Evolutionary conservation across 2,113 vertebrate genomes (phyloP), one percentile per base, ranked within the genome.

Genomic region (Naja naja): DNA sequence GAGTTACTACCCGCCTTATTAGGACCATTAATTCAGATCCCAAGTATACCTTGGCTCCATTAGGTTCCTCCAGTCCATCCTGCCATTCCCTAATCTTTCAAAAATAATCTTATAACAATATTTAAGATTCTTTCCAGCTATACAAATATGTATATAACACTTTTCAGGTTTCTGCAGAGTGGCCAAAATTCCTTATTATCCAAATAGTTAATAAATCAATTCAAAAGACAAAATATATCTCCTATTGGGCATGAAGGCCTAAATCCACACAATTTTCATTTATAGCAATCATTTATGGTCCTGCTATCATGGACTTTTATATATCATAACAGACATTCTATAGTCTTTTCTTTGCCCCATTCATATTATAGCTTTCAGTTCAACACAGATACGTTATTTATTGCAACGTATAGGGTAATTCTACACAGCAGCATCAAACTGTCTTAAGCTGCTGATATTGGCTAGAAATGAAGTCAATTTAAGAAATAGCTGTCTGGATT

Each of bases 271-370:
- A 87, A 47, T 54, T 94, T 85, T 74, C 69, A 90, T 87, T 0
- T 92, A 5, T 9, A 25, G 18, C 92, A 69, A 69, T 69, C 23
- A 1, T 86, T 92, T 88, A 89, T 0, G 0, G 20, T 45, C 64
- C 47, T 91, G 27, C 90, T 89, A 92, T 86, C 53, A 95, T 95
- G 92, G 0, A 0, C n/a, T 10, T 0, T 64, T 58, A 8, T 60
- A 92, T 95, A 85, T 86, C 89, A 85, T 10, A 87, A n/a, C 90
- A 91, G 88, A 2, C 30, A 91, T 45, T 88, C 92, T 91, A 93
- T 64, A 52, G 74, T 20, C 7, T 22, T 81, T 81, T 22, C 16
- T 43, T 81, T 81, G 7, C 20, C 74, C 34, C 74, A 81, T 43
- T 81, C 74, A 43, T 81, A 81, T 43, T 20, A 81, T 81, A 81